Percentiles rank a stretch among this genome's conserved stretches.
Conservation (phyloP, 2,888 invertebrate species). For the Diplolepis rosae region DNA sequence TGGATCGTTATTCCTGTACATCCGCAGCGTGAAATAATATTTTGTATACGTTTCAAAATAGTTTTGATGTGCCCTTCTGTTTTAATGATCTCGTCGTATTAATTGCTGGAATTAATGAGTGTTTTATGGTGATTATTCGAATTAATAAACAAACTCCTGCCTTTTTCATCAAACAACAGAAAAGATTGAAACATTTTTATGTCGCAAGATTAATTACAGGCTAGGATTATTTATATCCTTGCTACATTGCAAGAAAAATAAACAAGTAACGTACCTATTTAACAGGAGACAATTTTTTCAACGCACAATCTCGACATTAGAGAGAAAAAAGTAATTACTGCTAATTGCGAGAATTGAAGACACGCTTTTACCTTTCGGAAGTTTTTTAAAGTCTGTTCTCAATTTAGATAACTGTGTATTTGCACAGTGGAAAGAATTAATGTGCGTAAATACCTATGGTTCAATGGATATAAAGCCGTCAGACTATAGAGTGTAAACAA, state of each 20-base stretch:
- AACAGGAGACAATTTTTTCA: no score
- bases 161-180: slow-evolving; percentile 48
- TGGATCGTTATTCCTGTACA: slow-evolving; percentile 36
- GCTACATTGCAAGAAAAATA: background rate
- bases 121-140: slow-evolving; percentile 54
- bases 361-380: background rate
- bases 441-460: background rate
- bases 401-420: background rate
- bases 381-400: background rate
- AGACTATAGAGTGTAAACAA: background rate
- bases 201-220: slow-evolving; percentile 34
- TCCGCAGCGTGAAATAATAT: slow-evolving; percentile 15
- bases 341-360: background rate
- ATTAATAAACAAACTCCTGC: slow-evolving; percentile 56
- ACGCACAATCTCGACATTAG: background rate
- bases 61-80: slow-evolving; percentile 29
- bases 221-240: background rate
- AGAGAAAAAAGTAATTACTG: background rate
- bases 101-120: slow-evolving; percentile 62
- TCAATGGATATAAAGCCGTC: background rate
- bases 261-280: no score
- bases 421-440: background rate
- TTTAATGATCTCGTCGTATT: slow-evolving; percentile 48
- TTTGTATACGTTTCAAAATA: background rate
- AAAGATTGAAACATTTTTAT: slow-evolving; percentile 44